Base-by-base conservation (phyloP, 2,888 invertebrate species). In the Drepana falcataria region DNA sequence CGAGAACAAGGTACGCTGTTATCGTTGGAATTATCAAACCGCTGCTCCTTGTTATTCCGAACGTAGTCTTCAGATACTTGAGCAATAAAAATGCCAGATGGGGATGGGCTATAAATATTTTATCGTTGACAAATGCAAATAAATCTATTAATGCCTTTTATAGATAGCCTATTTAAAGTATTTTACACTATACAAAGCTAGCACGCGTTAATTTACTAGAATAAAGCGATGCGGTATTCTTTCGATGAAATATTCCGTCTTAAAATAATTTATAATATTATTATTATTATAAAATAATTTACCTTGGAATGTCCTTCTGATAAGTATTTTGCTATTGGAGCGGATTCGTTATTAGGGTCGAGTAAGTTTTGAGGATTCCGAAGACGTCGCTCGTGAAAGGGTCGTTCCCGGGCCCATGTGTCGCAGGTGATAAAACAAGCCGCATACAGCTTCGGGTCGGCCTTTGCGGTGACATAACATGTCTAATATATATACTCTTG, bases 21-120 rank as follows among this genome's bases (percentile, higher is more conserved):
- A 77, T 79, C 76, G 69, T 60, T 66, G 64, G 67, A 75, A 77
- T 78, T 75, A 75, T 78, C 72, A 68, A 58, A 63, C 62, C 60
- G 64, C 63, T 66, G 64, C 63, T 66, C 57, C 59, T 58, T 61
- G 57, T 54, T 55, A 60, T 64, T 62, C 65, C 66, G 59, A 68
- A 54, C 66, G 62, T 65, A 63, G 59, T 51, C 41, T 34, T 51
- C 40, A 37, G 21, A 35, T 49, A 40, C 9, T 34, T 40, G 35
- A 9, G 9, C 44, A 44, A 44, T 44, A 44, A 44, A 44, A 44
- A 44, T 55, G 49, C 48, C 51, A 56, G 58, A 57, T 55, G 6
- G 44, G 9, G 9, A 9, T 40, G 7, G 40, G 0, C 44, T 9
- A 44, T 44, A 44, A 44, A 9, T 44, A 9, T 44, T 6, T 44